Evolutionary conservation across 2,888 invertebrate genomes (phyloP), one percentile per base, ranked within the genome.

Genomic region (Drosophila nr. fundita): DNA sequence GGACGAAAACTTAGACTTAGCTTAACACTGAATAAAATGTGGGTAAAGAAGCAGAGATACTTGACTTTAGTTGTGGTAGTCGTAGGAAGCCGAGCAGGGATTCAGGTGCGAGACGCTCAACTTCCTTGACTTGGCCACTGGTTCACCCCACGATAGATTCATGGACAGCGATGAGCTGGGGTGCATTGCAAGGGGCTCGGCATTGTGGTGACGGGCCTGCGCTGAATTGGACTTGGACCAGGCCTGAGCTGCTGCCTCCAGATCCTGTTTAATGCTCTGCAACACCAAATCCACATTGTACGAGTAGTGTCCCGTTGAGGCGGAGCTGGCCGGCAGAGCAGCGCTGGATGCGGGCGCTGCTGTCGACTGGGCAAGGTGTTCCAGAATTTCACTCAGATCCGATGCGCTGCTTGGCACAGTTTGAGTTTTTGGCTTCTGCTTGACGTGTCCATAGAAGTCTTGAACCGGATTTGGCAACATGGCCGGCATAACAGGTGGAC

Each of bases 101-200:
- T 89, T 87, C 15, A 83, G 63, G 54, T 90, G 89, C 6, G 77
- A 62, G 21, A 73, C 60, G 40, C 76, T 79, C 15, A 89, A 32
- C 52, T 87, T 87, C 24, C 82, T 64, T 2, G 77, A 63, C 62
- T 90, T 89, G 50, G 84, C 72, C 34, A 59, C 74, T 0, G 87
- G 90, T 27, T 89, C 89, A n/a, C 88, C 89, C 89, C 90, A 90
- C 6, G 77, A 27, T 0, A 89, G 66, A 68, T 90, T 90, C 86
- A 88, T 80, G 5, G 75, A 67, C n/a, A 75, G 38, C 10, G 66
- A 61, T 24, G 78, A 50, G 30, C 21, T 64, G 6, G 79, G 52
- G n/a, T 76, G 67, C 53, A 64, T 58, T 59, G 38, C 67, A 48
- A 38, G 45, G 1, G 63, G n/a, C 8, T 57, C 63, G 18, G 54